Conservation (phyloP, 2,113 vertebrate species). For the Megaceryle maxima region DNA sequence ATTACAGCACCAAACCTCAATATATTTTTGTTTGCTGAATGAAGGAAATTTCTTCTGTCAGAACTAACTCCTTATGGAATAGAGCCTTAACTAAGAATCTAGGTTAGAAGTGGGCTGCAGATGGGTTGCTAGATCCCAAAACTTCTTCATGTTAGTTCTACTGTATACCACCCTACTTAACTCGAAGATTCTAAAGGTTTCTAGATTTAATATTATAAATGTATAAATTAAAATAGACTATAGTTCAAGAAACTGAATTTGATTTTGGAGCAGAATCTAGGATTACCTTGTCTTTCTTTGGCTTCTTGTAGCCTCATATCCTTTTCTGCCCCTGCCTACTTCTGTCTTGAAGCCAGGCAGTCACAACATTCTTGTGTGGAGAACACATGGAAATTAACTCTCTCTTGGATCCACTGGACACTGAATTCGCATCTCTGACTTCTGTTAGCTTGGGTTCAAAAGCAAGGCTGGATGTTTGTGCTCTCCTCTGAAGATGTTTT, state of each 20-base stretch:
- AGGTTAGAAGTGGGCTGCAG: not conserved
- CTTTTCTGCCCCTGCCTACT: not conserved
- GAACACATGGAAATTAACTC: not conserved
- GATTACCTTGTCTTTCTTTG: not conserved
- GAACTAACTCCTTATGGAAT: not conserved
- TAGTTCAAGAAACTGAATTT: not conserved
- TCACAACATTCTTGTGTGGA: accelerated
- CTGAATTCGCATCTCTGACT: not conserved
- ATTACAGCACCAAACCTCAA: not conserved
- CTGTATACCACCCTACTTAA: not conserved
- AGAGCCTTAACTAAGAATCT: not conserved
- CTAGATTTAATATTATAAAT: not conserved
- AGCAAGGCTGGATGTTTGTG: not conserved
- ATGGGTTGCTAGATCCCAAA: not conserved
- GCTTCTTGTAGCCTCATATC: not conserved
- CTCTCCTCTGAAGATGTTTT: not conserved
- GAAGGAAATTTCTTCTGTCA: not conserved
- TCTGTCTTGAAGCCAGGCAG: not conserved
- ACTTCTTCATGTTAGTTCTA: not conserved
- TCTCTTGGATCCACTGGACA: not conserved
- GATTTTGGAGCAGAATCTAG: not conserved
- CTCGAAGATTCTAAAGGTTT: not conserved
- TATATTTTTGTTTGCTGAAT: not conserved
- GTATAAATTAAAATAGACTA: not conserved
- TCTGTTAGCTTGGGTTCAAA: not conserved